Evolutionary conservation across 2,113 vertebrate species (phyloP).

Genomic region (Columba janthina): DNA sequence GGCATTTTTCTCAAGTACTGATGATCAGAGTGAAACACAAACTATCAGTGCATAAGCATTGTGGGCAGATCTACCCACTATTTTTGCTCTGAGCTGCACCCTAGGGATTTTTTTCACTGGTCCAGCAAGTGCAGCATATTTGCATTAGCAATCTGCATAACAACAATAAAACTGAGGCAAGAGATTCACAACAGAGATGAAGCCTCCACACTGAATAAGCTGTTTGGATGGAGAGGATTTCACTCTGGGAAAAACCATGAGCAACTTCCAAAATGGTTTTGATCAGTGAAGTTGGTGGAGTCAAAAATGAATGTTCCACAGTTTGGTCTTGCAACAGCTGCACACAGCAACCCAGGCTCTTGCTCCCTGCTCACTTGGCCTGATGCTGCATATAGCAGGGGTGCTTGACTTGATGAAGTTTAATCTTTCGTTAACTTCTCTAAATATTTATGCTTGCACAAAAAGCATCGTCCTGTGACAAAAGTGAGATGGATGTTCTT

Average conservation of each 20-base stretch:
- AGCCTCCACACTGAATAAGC: neutral
- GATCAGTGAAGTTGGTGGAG: neutral
- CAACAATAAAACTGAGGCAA: neutral
- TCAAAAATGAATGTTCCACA: neutral
- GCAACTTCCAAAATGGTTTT: neutral
- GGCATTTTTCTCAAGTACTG: neutral
- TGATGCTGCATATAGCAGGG: neutral
- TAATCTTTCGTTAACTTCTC: slow-evolving; percentile 38
- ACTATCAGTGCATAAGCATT: neutral
- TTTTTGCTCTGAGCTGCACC: neutral
- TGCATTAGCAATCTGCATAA: neutral
- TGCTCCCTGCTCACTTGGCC: neutral
- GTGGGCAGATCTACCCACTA: neutral
- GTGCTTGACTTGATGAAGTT: neutral
- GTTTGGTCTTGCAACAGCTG: slow-evolving; percentile 24
- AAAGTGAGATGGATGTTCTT: slow-evolving; percentile 11
- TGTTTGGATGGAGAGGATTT: neutral
- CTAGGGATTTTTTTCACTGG: neutral
- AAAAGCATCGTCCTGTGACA: neutral
- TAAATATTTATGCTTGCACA: slow-evolving; percentile 43
- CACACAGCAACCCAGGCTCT: neutral
- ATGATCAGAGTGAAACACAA: neutral
- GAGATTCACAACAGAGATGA: neutral
- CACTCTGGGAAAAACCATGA: rapidly evolving
- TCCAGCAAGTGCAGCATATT: neutral